Evolutionary conservation across 2,797 vertebrate species (phyloP), one percentile per base, ranked within the genome.

Genomic region (Cuniculus paca): DNA sequence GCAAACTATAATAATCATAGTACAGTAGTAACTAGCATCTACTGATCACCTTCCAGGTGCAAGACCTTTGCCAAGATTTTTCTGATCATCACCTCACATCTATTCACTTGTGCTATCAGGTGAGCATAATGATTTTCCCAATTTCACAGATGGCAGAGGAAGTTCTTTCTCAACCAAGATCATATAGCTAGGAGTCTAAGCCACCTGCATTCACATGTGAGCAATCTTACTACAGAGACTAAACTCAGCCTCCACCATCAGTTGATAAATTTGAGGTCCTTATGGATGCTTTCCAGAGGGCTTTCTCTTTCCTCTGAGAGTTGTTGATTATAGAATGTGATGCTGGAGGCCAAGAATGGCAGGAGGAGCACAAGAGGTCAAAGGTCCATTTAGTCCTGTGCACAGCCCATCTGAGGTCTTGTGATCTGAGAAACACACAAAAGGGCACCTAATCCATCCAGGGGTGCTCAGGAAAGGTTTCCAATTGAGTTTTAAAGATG

Each of bases 351-450:
- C n/a, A 81, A 28, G 31, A 26, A 52, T 0, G 22, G 20, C 4
- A 28, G 42, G 19, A 68, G 77, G 39, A 74, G 2, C 4, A 1
- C 24, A 16, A 0, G 0, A 3, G 22, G 10, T 50, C 16, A 19
- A 17, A 63, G 19, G 13, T 11, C 3, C 0, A 0, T 31, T 31
- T 3, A 31, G 3, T 20, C 14, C 22, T 36, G 22, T 8, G 6
- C 1, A 0, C 39, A 20, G 34, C 22, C 8, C 6, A 42, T 24
- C 28, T 34, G 16, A 1, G 19, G 52, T 26, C 26, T 39, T 14
- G 8, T 54, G 10, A 84, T 4, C 31, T 48, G 20, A 68, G 26
- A 61, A 36, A 28, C 5, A 31, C 0, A 50, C 10, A 4, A 45
- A 13, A 1, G 4, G 8, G 3, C 0, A 1, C 54, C 31, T 42